Evolutionary conservation across 2,797 vertebrate genomes (phyloP).

Genomic region (Epinephelus malabaricus): DNA sequence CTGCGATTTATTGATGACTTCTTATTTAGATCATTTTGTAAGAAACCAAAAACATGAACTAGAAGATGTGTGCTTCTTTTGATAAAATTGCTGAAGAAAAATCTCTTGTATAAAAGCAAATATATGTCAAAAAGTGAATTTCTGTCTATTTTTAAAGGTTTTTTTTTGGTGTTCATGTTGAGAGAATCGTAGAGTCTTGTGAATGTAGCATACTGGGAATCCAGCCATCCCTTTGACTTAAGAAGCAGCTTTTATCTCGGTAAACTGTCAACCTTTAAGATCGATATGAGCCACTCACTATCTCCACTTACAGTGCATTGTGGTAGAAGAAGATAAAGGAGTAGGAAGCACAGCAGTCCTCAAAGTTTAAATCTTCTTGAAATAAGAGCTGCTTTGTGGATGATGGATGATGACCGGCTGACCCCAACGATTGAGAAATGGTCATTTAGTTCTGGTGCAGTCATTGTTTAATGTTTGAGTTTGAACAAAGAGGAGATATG

Average conservation of each 20-base stretch:
- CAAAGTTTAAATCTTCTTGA: slow-evolving; percentile 47
- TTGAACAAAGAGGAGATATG: slow-evolving; percentile 17
- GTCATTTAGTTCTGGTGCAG: slow-evolving; percentile 7
- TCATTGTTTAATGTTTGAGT: slow-evolving; percentile 20
- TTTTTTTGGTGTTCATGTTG: background rate
- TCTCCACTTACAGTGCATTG: slow-evolving; percentile 55
- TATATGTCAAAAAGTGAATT: background rate
- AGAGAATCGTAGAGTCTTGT: slow-evolving; percentile 10
- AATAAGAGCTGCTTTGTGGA: slow-evolving; percentile 39
- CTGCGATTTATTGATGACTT: slow-evolving; percentile 29
- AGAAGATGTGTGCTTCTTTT: background rate
- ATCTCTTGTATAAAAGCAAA: background rate
- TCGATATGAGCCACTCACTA: slow-evolving; percentile 59
- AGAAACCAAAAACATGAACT: slow-evolving; percentile 13
- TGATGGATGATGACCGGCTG: slow-evolving; percentile 44
- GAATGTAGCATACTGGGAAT: slow-evolving; percentile 30
- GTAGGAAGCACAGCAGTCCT: slow-evolving; percentile 31
- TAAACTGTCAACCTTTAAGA: slow-evolving; percentile 62
- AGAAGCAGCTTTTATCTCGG: slow-evolving; percentile 52
- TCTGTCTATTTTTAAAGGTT: background rate
- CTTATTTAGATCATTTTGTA: slow-evolving; percentile 22
- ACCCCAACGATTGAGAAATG: slow-evolving; percentile 26
- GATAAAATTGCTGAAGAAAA: background rate
- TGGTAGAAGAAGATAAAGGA: slow-evolving; percentile 45
- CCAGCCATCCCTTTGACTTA: slow-evolving; percentile 32